A percentile compares a stretch with the other conserved stretches of the same genome.
phyloP scores from a whole-genome alignment of 1,140 invertebrate genomes.

The Lamellibrachia luymesi region DNA sequence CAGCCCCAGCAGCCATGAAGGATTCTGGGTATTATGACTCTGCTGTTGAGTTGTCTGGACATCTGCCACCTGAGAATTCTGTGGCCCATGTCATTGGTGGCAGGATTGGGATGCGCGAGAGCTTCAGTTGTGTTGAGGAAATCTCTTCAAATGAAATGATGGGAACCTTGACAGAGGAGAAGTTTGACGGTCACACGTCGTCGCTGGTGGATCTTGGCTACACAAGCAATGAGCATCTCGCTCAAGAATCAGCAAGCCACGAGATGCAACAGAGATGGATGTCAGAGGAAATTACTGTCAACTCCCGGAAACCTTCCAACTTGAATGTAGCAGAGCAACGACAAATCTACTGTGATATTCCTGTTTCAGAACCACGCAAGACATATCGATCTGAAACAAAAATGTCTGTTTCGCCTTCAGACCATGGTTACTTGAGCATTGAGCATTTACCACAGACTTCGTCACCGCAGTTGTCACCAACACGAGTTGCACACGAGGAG shows the following conservation, averaged over 20 bases:
- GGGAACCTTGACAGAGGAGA: not conserved
- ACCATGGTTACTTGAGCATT: not conserved
- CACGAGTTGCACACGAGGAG: not conserved
- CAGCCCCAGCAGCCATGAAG: not conserved
- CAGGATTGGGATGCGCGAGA: not conserved
- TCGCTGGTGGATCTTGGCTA: not conserved
- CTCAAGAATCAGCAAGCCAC: not conserved
- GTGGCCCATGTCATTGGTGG: not conserved
- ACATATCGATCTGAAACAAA: not conserved
- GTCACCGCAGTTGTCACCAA: not conserved
- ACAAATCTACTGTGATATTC: not conserved
- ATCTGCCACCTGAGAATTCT: not conserved
- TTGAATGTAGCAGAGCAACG: not conserved
- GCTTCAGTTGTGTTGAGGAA: not conserved
- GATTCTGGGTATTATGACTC: slow-evolving; percentile 15
- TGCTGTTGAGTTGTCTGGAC: not conserved
- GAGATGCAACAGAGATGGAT: not conserved
- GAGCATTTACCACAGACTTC: not conserved
- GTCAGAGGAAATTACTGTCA: not conserved
- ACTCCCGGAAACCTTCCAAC: not conserved
- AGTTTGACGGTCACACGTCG: not conserved
- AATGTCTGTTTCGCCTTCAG: not conserved
- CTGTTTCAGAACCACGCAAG: not conserved
- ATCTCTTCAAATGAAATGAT: slow-evolving; percentile 1
- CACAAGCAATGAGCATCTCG: not conserved